Conservation (phyloP, 2,888 invertebrate genomes). For the Candidula unifasciata region DNA sequence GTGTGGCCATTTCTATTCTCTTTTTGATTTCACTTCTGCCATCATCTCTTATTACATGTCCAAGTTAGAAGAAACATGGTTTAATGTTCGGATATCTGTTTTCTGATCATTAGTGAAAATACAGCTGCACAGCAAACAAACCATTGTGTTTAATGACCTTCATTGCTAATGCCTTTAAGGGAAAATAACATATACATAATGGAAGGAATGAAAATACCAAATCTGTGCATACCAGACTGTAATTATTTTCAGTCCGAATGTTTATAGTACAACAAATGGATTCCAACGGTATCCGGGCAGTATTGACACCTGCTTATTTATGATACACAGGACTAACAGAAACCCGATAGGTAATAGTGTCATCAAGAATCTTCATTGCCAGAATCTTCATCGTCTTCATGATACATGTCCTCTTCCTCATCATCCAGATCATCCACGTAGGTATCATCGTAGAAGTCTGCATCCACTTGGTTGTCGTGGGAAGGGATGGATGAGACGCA, state of each 20-base stretch:
- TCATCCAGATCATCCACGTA: conserved; percentile 68
- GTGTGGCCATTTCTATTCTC: background rate
- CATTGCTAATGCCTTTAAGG: background rate
- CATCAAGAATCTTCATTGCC: conserved; percentile 73
- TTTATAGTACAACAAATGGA: no score
- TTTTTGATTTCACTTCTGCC: background rate
- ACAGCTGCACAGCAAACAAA: background rate
- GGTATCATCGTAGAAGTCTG: conserved; percentile 71
- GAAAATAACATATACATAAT: background rate
- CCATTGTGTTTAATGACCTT: no score
- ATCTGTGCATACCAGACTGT: no score
- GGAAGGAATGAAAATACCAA: conserved; percentile 6
- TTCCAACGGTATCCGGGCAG: no score
- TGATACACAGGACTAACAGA: conserved; percentile 30
- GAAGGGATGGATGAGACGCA: conserved; percentile 91
- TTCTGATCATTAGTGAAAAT: no score
- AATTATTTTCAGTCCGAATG: no score
- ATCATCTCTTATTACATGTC: no score
- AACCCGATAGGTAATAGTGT: conserved; percentile 38
- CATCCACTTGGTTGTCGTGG: conserved; percentile 68
- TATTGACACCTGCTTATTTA: background rate
- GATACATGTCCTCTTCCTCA: conserved; percentile 63
- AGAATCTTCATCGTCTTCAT: conserved; percentile 71
- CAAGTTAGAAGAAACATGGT: no score
- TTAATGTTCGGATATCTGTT: no score